These are phyloP conservation scores for Anomalospiza imberbis DNA, from an alignment of 2,797 vertebrate genomes.

Conservation along the genomic window DNA sequence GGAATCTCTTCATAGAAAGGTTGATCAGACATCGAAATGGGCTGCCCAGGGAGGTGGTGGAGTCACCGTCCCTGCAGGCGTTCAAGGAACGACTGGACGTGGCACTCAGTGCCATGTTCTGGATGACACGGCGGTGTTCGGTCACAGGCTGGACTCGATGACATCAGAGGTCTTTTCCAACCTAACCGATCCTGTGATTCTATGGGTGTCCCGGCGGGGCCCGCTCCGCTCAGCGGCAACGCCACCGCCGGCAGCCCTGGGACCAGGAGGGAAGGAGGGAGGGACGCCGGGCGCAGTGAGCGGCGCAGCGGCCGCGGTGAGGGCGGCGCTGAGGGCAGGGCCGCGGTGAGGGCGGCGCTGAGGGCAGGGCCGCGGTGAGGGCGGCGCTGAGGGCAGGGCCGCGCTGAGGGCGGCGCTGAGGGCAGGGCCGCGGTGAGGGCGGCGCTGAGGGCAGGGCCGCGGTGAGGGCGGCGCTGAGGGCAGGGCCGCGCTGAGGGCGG, in stretches of 20 bases:
- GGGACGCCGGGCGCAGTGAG: no score
- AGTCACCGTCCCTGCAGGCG: background rate
- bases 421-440: background rate
- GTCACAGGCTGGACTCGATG: background rate
- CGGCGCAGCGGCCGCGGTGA: background rate
- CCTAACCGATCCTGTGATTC: background rate
- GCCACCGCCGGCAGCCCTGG: background rate
- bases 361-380: no score
- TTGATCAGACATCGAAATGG: background rate
- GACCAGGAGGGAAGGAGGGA: no score
- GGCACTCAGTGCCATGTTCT: background rate
- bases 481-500: background rate
- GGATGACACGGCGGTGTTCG: accelerated
- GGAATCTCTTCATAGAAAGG: background rate
- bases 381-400: no score
- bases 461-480: background rate
- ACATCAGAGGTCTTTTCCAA: background rate
- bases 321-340: no score
- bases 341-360: no score
- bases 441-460: no score
- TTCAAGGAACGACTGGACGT: background rate
- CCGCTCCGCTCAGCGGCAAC: background rate
- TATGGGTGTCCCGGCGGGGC: accelerated
- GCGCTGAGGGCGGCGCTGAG: background rate
- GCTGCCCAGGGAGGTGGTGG: background rate